Evolutionary conservation across 2,797 vertebrate species (phyloP).

Genomic region (Hafferia zeledoni): DNA sequence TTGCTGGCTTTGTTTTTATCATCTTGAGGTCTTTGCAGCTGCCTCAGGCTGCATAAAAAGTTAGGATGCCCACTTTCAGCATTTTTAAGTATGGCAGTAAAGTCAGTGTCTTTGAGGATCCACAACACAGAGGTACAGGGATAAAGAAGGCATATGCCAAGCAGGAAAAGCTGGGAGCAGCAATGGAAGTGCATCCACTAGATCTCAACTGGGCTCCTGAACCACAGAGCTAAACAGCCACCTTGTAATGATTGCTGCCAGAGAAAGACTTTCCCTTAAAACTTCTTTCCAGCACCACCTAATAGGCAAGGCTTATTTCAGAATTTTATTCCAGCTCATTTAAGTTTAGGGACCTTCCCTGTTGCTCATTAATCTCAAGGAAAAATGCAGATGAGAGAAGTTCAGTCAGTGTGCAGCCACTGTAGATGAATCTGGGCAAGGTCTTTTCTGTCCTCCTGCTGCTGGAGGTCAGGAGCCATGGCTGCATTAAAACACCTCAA

Average conservation of each 20-base stretch:
- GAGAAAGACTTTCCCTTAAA: background rate
- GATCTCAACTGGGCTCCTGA: background rate
- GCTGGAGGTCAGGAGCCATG: conserved; percentile 59
- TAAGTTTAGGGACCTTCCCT: conserved; percentile 11
- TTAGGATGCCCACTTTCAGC: background rate
- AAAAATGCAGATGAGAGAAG: conserved; percentile 54
- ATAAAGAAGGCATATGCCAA: background rate
- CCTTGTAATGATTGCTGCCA: background rate
- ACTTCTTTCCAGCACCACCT: background rate
- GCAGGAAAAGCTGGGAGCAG: background rate
- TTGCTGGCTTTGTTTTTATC: background rate
- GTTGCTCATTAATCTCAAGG: conserved; percentile 38
- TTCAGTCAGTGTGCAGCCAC: background rate
- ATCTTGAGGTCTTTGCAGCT: background rate
- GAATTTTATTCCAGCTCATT: conserved; percentile 46
- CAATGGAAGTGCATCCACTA: background rate
- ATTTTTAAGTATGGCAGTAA: background rate
- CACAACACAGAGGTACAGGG: background rate
- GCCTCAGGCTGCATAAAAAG: background rate
- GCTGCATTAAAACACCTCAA: conserved; percentile 22
- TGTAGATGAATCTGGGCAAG: conserved; percentile 8
- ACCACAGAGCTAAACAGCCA: background rate
- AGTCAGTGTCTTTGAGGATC: background rate
- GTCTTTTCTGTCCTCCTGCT: conserved; percentile 39
- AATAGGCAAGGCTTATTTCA: conserved; percentile 36